phyloP scores from a whole-genome alignment of 53 echinoderm and acorn worm species.

The Astropecten irregularis region DNA sequence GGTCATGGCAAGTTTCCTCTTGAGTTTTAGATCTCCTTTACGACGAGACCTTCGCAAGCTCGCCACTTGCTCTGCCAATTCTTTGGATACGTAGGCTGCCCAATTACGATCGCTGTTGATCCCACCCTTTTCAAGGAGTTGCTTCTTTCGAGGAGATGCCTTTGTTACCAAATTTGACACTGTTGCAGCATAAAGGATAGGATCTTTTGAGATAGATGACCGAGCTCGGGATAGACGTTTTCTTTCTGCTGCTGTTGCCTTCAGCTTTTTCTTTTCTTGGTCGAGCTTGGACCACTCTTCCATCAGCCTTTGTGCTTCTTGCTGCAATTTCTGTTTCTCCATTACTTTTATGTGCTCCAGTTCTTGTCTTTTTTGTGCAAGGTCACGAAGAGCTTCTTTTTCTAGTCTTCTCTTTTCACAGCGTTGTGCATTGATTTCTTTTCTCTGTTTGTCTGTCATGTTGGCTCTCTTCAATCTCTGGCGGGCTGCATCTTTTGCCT shows the following conservation, averaged over 20 bases:
- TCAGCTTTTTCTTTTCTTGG: too few relatives aligned
- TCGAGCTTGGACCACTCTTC: constrained; percentile 54
- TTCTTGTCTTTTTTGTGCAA: constrained; percentile 28
- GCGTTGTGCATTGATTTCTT: neutral
- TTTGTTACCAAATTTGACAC: constrained; percentile 27
- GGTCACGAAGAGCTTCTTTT: too few relatives aligned
- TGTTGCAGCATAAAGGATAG: constrained; percentile 45
- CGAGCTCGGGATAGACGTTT: too few relatives aligned
- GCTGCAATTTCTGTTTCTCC: constrained; percentile 1
- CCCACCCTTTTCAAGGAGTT: constrained; percentile 16
- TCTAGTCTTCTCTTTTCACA: too few relatives aligned
- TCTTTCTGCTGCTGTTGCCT: too few relatives aligned
- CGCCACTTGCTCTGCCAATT: constrained; percentile 34
- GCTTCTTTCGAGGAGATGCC: constrained; percentile 55
- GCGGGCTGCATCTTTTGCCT: constrained; percentile 60
- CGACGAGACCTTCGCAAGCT: constrained; percentile 41
- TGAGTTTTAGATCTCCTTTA: constrained; percentile 46
- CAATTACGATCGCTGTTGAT: too few relatives aligned
- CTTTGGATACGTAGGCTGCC: constrained; percentile 22
- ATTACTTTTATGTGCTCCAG: constrained; percentile 12
- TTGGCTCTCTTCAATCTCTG: constrained; percentile 17
- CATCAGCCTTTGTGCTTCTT: constrained; percentile 37
- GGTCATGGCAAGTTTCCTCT: constrained; percentile 1
- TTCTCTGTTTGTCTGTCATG: constrained; percentile 20
- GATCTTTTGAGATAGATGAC: constrained; percentile 54